phyloP scores from a whole-genome alignment of 1,140 invertebrate genomes.

The Cotesia typhae region DNA sequence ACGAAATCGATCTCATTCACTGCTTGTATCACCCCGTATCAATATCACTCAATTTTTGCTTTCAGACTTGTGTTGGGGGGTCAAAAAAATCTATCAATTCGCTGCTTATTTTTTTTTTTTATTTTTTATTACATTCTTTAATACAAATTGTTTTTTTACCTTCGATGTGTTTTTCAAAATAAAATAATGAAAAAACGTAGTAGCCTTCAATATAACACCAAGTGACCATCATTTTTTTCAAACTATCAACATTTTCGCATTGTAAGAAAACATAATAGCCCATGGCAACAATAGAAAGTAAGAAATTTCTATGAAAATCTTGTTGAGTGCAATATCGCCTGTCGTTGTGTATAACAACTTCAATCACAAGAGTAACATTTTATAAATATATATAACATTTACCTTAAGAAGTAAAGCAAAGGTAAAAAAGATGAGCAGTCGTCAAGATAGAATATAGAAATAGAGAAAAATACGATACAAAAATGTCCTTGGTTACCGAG shows the following conservation, averaged over 20 bases:
- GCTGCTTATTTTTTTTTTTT: no score
- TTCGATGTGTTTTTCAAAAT: no score
- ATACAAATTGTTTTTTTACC: no score
- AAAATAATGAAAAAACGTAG: no score
- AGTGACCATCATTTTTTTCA: conserved; percentile 7
- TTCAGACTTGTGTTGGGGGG: no score
- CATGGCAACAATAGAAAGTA: conserved; percentile 24
- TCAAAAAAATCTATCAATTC: no score
- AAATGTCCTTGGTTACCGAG: not conserved
- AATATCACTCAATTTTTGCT: not conserved
- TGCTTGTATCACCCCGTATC: not conserved
- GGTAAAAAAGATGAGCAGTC: not conserved
- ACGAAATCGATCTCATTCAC: conserved; percentile 15
- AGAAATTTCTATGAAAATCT: conserved; percentile 32
- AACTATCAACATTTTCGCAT: conserved; percentile 1
- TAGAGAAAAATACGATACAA: not conserved
- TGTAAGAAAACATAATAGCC: conserved; percentile 24
- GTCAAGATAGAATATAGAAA: conserved; percentile 9
- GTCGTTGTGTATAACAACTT: not conserved
- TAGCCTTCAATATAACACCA: not conserved
- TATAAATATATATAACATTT: no score
- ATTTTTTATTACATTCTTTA: no score
- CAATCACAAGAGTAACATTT: not conserved
- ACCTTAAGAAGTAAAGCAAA: no score
- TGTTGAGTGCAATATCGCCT: conserved; percentile 30